Evolutionary conservation across 2,113 vertebrate genomes (phyloP).

Genomic region (Xenopus borealis): DNA sequence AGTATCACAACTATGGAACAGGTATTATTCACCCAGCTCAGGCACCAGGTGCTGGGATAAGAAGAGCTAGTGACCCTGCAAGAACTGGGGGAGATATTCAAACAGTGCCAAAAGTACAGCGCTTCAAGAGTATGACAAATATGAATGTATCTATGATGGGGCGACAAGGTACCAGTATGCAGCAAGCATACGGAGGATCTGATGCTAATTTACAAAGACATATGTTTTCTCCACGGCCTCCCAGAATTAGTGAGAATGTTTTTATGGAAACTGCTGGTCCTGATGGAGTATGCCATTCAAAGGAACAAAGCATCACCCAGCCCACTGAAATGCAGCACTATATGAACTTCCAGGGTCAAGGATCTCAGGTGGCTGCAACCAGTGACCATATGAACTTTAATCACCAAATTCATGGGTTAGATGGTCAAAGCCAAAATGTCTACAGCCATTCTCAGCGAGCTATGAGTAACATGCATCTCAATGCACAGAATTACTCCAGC

Average conservation of each 20-base stretch:
- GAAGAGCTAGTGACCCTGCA: constrained; percentile 88
- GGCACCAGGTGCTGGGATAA: constrained; percentile 61
- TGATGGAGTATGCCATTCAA: constrained; percentile 53
- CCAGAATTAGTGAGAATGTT: constrained; percentile 88
- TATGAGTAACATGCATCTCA: constrained; percentile 47
- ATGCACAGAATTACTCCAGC: constrained; percentile 51
- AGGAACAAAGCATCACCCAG: constrained; percentile 61
- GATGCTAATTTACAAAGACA: constrained; percentile 70
- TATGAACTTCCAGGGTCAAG: constrained; percentile 62
- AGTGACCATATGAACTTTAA: constrained; percentile 63
- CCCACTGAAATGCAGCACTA: constrained; percentile 68
- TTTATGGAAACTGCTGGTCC: constrained; percentile 68
- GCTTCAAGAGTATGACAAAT: constrained; percentile 84
- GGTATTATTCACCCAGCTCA: constrained; percentile 68
- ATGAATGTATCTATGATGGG: constrained; percentile 61
- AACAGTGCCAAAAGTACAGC: constrained; percentile 70
- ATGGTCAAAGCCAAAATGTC: constrained; percentile 56
- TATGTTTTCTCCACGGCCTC: constrained; percentile 83
- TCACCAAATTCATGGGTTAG: constrained; percentile 44
- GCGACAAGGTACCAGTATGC: constrained; percentile 59
- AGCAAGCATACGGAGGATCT: constrained; percentile 67
- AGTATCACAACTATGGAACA: constrained; percentile 69
- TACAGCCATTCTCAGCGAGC: constrained; percentile 57
- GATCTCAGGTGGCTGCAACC: constrained; percentile 60
- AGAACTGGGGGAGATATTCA: constrained; percentile 63